Percentiles rank a stretch among this genome's conserved stretches.
phyloP scores from a whole-genome alignment of 1,140 invertebrate species.

The Vanessa atalanta region DNA sequence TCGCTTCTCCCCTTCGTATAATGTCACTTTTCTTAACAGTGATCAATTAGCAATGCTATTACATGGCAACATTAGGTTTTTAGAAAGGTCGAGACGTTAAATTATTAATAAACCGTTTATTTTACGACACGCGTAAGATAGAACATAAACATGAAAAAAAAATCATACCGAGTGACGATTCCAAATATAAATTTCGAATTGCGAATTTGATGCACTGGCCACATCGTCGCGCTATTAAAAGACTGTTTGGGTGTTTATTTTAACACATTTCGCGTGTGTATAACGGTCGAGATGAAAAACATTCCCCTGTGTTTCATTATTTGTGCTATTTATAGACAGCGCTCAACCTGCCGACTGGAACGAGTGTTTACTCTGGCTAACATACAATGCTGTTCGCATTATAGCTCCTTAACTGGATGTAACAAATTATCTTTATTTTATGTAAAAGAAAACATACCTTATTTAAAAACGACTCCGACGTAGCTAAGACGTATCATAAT shows the following conservation, averaged over 20 bases:
- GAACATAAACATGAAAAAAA: conserved; percentile 52
- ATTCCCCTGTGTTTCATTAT: conserved; percentile 79
- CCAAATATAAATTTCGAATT: conserved; percentile 70
- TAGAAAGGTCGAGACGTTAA: conserved; percentile 21
- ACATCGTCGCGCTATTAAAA: conserved; percentile 77
- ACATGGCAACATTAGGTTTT: conserved; percentile 1
- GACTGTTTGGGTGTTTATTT: conserved; percentile 78
- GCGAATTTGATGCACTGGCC: conserved; percentile 74
- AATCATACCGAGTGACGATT: conserved; percentile 62
- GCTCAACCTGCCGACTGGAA: conserved; percentile 73
- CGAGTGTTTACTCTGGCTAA: conserved; percentile 74
- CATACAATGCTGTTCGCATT: conserved; percentile 72
- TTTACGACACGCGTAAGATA: conserved; percentile 50
- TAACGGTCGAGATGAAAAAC: conserved; percentile 78
- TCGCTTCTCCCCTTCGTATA: conserved; percentile 19
- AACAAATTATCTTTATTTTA: conserved; percentile 31
- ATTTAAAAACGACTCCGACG: background rate
- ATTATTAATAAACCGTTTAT: conserved; percentile 8
- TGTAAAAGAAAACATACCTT: background rate
- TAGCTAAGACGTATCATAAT: background rate
- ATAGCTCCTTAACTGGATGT: conserved; percentile 55
- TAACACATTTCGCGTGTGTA: conserved; percentile 79
- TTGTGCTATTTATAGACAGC: conserved; percentile 76
- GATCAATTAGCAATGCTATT: conserved; percentile 27
- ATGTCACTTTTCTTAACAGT: conserved; percentile 24